Base-by-base conservation (phyloP, 2,113 vertebrate genomes). In the Merops nubicus region DNA sequence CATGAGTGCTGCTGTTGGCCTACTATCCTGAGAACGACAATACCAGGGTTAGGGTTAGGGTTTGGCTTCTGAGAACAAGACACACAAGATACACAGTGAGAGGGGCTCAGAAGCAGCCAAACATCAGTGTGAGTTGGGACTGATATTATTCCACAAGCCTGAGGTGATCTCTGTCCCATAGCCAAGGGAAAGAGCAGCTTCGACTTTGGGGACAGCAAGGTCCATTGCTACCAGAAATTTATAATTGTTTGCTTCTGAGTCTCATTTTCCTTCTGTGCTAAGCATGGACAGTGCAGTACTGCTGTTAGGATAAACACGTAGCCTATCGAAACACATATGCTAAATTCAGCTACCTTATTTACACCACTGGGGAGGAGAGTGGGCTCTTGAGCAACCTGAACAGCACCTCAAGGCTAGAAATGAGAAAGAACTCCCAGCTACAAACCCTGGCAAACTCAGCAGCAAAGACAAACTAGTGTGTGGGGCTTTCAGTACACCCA, bases 111-210 rank as follows among this genome's bases (percentile, higher is more conserved):
- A 31, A 93, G 38, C 48, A 85, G 60, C 8, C 34, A 85, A 69
- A 69, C 0, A 3, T 17, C 54, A 82, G 38, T 3, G 4, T 11
- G 28, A 43, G 80, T 34, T 40, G 4, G 64, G 34, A 60, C 38
- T 45, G 33, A 40, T 22, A 11, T 45, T 14, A 6, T 17, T 68
- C 1, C 34, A 69, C 38, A 45, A 65, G 38, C 12, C 53, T 29
- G 4, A 11, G 20, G 34, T 13, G 17, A 64, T 3, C 20, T 9
- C 7, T 54, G 45, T 20, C 21, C 14, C 3, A 60, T 0, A 0
- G 54, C 8, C 54, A 56, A 54, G 17, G 25, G 5, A 34, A 59
- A 64, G 15, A 13, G 43, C 43, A 74, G 31, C 23, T 48, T 29
- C 20, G 21, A 64, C 47, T 47, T 3, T 20, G n/a, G 26, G 38